Evolutionary conservation across 2,888 invertebrate species (phyloP), one percentile per base, ranked within the genome.

Genomic region (Blastobasis adustella): DNA sequence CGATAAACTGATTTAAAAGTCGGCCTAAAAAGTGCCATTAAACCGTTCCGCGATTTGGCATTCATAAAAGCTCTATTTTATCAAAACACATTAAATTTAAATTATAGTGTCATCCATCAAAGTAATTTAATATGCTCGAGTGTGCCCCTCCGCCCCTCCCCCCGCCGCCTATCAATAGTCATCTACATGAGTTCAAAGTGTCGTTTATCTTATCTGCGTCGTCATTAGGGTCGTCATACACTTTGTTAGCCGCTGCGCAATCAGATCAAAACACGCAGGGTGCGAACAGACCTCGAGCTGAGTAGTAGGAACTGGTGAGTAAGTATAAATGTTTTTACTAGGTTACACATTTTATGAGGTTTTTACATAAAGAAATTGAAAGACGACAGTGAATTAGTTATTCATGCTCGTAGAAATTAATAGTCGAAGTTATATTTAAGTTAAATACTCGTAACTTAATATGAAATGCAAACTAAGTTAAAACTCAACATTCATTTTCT

Each of bases 31-130:
- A 59, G 53, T 41, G 50, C 57, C 60, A 64, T 61, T 60, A 62
- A 63, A 65, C 61, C 61, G 70, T 65, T 62, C 62, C 69, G 58
- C 66, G 65, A 68, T 67, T 73, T 64, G 55, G 69, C 68, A 66
- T 69, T 70, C 65, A 68, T 69, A 65, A 69, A 67, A 66, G 71
- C 63, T 63, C 67, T 71, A 68, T 83, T 85, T 82, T 82, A 83
- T 83, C 80, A 81, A 79, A 85, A 82, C 82, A 83, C 82, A 85
- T 85, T 82, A 85, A 83, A 80, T 79, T 80, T 77, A 79, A 79
- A 84, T 86, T 80, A 83, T 76, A 75, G 75, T 69, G 75, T 72
- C 73, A 84, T 87, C 84, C 75, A 84, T 87, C 86, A 83, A 66
- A 71, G 75, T 83, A 82, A 86, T 81, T 84, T 84, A 85, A 84